phyloP scores from a whole-genome alignment of 2,888 invertebrate species.

The Tricholauxania praeusta region DNA sequence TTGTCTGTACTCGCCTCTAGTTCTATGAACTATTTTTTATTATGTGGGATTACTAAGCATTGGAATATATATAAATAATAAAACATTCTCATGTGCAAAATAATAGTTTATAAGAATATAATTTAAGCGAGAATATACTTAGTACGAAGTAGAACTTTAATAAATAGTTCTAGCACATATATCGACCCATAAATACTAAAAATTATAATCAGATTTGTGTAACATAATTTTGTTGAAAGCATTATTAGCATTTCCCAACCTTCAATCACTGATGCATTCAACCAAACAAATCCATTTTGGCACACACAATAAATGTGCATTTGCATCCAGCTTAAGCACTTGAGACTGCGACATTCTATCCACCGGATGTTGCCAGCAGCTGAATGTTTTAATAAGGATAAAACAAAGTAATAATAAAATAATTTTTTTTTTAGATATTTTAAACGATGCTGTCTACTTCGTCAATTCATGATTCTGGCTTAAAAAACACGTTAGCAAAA shows the following conservation, averaged over 20 bases:
- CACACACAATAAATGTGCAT: too few relatives aligned
- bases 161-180: too few relatives aligned
- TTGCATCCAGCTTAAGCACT: neutral
- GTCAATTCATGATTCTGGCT: conserved; percentile 23
- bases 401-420: conserved; percentile 17
- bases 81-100: too few relatives aligned
- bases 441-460: conserved; percentile 17
- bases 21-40: too few relatives aligned
- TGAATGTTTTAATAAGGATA: conserved; percentile 1
- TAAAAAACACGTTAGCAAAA: conserved; percentile 25
- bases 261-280: neutral
- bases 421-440: neutral
- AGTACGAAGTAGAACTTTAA: too few relatives aligned
- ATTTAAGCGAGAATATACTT: too few relatives aligned
- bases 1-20: neutral
- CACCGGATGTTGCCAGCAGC: conserved; percentile 8
- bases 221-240: conserved; percentile 11
- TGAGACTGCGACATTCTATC: neutral
- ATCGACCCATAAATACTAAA: too few relatives aligned
- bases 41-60: too few relatives aligned
- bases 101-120: too few relatives aligned
- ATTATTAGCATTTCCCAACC: neutral
- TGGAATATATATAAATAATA: too few relatives aligned
- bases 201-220: too few relatives aligned
- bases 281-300: neutral